These are phyloP conservation scores for Lepidocyrtoides sp. DNA, from an alignment of 2,888 invertebrate genomes.

Conservation along the genomic window DNA sequence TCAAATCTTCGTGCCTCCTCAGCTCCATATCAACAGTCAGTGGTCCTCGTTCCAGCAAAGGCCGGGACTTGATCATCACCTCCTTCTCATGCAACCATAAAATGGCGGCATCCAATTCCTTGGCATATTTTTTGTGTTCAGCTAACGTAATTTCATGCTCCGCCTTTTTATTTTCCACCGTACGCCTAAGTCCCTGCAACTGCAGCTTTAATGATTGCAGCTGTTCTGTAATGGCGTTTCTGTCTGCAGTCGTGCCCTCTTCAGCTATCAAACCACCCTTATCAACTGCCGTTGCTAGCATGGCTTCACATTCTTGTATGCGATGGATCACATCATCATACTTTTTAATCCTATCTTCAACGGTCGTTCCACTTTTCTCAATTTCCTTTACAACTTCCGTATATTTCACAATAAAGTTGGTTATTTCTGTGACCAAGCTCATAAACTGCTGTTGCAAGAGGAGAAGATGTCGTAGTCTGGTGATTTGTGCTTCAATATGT, in stretches of 20 bases:
- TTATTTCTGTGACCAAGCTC: conserved; percentile 94
- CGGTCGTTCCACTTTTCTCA: conserved; percentile 93
- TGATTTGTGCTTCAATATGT: conserved; percentile 94
- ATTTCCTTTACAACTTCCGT: conserved; percentile 95
- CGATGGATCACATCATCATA: conserved; percentile 95
- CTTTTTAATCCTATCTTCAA: conserved; percentile 95
- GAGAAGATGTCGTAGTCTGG: conserved; percentile 92
- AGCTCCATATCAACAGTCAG: conserved; percentile 93
- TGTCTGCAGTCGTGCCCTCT: conserved; percentile 95
- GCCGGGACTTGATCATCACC: conserved; percentile 93
- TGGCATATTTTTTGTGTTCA: conserved; percentile 94
- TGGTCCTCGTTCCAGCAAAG: conserved; percentile 92
- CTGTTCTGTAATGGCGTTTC: conserved; percentile 95
- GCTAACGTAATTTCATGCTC: conserved; percentile 96
- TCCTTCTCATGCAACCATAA: conserved; percentile 95
- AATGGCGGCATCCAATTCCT: conserved; percentile 93
- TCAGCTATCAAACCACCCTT: conserved; percentile 97
- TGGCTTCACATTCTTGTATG: conserved; percentile 96
- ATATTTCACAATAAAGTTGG: conserved; percentile 95
- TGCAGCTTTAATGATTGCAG: conserved; percentile 95
- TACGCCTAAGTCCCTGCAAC: conserved; percentile 91
- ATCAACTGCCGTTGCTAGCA: conserved; percentile 94
- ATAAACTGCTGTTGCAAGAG: conserved; percentile 95
- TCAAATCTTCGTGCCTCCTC: conserved; percentile 91
- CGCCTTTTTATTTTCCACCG: conserved; percentile 94